Evolutionary conservation across 2,888 invertebrate species (phyloP).

Genomic region (Laothoe populi): DNA sequence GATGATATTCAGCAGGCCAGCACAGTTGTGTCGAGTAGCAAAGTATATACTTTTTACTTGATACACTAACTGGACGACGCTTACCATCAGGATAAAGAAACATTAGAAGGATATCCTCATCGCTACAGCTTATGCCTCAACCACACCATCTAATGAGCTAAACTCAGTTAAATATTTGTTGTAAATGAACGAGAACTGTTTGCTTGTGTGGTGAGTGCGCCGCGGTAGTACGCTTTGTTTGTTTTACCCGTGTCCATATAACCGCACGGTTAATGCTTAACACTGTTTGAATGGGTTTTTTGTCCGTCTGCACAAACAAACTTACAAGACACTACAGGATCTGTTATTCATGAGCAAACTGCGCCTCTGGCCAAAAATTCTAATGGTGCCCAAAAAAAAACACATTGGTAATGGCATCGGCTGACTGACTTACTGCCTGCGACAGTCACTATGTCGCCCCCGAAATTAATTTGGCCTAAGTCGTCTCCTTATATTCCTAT

Average conservation of each 20-base stretch:
- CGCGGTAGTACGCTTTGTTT: conserved; percentile 53
- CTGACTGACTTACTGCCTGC: too few relatives aligned
- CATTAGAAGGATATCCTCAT: neutral
- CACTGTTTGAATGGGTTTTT: conserved; percentile 22
- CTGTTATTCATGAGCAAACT: neutral
- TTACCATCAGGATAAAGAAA: too few relatives aligned
- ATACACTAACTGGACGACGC: too few relatives aligned
- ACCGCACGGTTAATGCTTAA: conserved; percentile 26
- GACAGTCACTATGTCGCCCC: too few relatives aligned
- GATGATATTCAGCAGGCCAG: too few relatives aligned
- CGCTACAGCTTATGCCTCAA: conserved; percentile 3
- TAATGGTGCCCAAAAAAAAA: too few relatives aligned
- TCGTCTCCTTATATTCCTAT: too few relatives aligned
- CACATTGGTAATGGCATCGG: too few relatives aligned
- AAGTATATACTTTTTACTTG: too few relatives aligned
- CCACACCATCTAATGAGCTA: conserved; percentile 27
- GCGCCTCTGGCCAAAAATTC: too few relatives aligned
- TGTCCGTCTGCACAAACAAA: neutral
- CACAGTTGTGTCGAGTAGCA: too few relatives aligned
- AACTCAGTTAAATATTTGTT: conserved; percentile 65
- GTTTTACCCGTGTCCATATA: conserved; percentile 47
- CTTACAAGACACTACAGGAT: neutral
- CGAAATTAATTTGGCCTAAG: too few relatives aligned
- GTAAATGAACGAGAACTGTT: conserved; percentile 65
- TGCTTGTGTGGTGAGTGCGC: conserved; percentile 47